Evolutionary conservation across 2,888 invertebrate species (phyloP), one percentile per base, ranked within the genome.

Genomic region (Siphlonurus alternatus): DNA sequence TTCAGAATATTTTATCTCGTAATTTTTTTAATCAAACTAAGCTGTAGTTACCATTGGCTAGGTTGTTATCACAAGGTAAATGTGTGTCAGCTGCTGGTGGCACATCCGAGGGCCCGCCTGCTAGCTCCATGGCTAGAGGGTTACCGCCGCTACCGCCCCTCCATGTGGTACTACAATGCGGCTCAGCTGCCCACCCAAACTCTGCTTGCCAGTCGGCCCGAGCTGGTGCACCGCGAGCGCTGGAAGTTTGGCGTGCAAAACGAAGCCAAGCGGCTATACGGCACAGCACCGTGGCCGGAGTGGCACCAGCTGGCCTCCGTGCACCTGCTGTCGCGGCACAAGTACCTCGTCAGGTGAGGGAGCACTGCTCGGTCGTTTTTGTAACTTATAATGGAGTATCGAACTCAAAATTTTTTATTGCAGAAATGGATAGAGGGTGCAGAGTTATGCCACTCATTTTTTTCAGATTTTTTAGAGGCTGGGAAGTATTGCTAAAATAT

Each of bases 101-200:
- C 73, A 0, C 72, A 74, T 61, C 72, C 71, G 67, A 69, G 73
- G 65, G 74, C 76, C 0, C 68, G 73, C 54, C 74, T 76, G 68
- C 67, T 75, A 15, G 66, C 67, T 61, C 65, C 71, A 1, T 76
- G 75, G 75, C 66, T 73, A 51, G 68, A 73, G 20, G 72, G 75
- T 19, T 76, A 76, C 67, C 69, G 68, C 54, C 66, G 68, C 18
- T 76, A 76, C 67, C 69, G 69, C 53, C 72, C 73, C n/a, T 62
- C 69, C 54, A 67, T 68, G 38, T 74, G 74, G 74, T 76, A 76
- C 67, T 76, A 75, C 67, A 76, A 76, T 69, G 76, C 76, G 10
- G 76, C 76, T 2, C 72, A 75, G 62, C 68, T 71, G 24, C 76
- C 76, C 1, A 75, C 76, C 0, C 68, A 72, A 64, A 69, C 69